Evolutionary conservation across 2,797 vertebrate genomes (phyloP), one percentile per base, ranked within the genome.

Genomic region (Diplodus puntazzo): DNA sequence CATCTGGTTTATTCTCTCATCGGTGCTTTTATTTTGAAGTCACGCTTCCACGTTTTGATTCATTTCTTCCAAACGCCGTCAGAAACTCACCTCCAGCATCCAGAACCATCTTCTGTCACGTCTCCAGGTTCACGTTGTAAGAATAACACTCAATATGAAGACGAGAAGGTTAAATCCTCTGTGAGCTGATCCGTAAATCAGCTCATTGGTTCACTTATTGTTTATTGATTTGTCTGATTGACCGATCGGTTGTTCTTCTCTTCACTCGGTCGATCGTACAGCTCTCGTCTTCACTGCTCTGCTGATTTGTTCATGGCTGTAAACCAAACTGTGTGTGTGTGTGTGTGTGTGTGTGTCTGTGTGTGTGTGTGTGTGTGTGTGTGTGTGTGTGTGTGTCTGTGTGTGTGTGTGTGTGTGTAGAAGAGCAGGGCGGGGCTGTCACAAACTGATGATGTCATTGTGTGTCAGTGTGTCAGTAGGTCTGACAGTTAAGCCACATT

Each of bases 1-100:
- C 80, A 54, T 80, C 69, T 83, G 75, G 20, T 49, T 60, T 2
- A 0, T 23, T 45, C 66, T 74, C 42, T 58, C 39, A 53, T 71
- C 34, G 16, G 49, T n/a, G 58, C 61, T 75, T 66, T 80, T 25
- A 48, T 67, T 76, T 64, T 50, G 48, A 23, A 62, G 3, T 12
- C 27, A 17, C 11, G 66, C 75, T 78, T 50, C 20, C 20, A 59
- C 46, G 66, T 68, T 72, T 65, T 18, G 11, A 63, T 71, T 72
- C 75, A 53, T 81, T 69, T 21, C 30, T 23, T 60, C 21, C 42
- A 65, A 1, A 50, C 45, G 11, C 18, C 30, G 54, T 58, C 69
- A 69, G 52, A 60, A 54, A 18, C 16, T 17, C 58, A 64, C 70
- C 49, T 39, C n/a, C 48, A 5, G 18, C 7, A 17, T 17, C 4